Evolutionary conservation across 2,113 vertebrate genomes (phyloP).

Genomic region (Centrocercus urophasianus): DNA sequence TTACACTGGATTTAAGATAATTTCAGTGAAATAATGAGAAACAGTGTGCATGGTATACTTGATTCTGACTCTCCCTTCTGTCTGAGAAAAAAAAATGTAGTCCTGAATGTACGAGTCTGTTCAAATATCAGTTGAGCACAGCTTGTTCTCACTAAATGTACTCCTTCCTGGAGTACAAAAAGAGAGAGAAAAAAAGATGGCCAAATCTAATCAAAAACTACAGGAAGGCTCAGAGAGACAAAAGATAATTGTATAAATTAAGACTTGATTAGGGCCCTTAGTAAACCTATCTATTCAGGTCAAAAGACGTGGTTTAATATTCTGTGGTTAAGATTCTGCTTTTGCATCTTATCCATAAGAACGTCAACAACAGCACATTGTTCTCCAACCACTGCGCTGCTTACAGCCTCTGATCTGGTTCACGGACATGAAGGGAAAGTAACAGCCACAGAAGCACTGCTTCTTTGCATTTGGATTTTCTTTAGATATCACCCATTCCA

Average conservation of each 20-base stretch:
- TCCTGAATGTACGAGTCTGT: conserved; percentile 14
- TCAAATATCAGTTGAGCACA: conserved; percentile 7
- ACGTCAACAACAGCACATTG: conserved; percentile 53
- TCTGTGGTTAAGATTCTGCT: conserved; percentile 49
- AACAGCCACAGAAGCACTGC: background rate
- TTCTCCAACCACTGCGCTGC: background rate
- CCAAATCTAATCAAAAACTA: conserved; percentile 48
- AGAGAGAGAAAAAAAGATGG: conserved; percentile 21
- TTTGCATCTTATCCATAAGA: conserved; percentile 43
- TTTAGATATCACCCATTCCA: background rate
- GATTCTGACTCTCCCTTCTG: background rate
- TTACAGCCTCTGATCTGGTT: conserved; percentile 17
- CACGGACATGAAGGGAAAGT: background rate
- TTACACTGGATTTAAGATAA: conserved; percentile 5
- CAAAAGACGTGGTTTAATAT: conserved; percentile 64
- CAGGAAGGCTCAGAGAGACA: conserved; percentile 47
- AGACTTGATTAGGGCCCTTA: conserved; percentile 52
- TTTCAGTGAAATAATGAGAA: background rate
- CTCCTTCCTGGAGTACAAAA: background rate
- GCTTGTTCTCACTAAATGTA: conserved; percentile 12
- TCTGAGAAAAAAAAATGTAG: background rate
- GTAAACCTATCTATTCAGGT: conserved; percentile 54
- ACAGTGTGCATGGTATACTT: background rate
- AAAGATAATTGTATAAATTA: conserved; percentile 62
- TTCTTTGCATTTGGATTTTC: conserved; percentile 3